phyloP scores from a whole-genome alignment of 2,888 invertebrate species.

The Catonia carolina region DNA sequence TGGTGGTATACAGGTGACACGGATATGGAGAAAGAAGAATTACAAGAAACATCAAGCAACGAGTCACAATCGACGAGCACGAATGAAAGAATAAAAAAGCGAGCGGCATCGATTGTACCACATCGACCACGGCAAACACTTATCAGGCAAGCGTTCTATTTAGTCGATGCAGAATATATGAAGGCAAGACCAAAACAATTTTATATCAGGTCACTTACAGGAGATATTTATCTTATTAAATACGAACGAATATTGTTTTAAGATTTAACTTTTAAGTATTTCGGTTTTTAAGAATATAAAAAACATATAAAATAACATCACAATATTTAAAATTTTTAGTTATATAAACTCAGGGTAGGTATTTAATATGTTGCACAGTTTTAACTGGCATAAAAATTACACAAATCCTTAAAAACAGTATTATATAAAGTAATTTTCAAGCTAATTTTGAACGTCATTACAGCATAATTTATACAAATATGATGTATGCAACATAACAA shows the following conservation, averaged over 20 bases:
- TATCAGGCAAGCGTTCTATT: slow-evolving; percentile 49
- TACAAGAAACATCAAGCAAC: background rate
- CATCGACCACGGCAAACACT: slow-evolving; percentile 2
- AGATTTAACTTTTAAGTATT: too few relatives aligned
- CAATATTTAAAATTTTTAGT: too few relatives aligned
- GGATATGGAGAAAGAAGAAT: background rate
- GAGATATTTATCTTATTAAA: slow-evolving; percentile 27
- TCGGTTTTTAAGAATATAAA: too few relatives aligned
- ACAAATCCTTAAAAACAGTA: too few relatives aligned
- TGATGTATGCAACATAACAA: too few relatives aligned
- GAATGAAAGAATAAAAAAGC: slow-evolving; percentile 2
- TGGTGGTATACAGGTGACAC: background rate
- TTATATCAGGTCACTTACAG: slow-evolving; percentile 25
- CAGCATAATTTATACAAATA: too few relatives aligned
- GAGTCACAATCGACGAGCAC: background rate
- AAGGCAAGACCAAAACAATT: slow-evolving; percentile 28
- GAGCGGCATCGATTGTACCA: background rate
- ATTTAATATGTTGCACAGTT: too few relatives aligned
- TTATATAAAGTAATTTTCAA: too few relatives aligned
- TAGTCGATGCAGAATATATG: slow-evolving; percentile 28
- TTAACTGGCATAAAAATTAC: too few relatives aligned
- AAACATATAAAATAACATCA: too few relatives aligned
- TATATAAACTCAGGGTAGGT: too few relatives aligned
- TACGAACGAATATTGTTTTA: slow-evolving; percentile 25
- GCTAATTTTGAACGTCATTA: too few relatives aligned